Evolutionary conservation across 2,797 vertebrate species (phyloP), one percentile per base, ranked within the genome.

Genomic region (Poecilia picta): DNA sequence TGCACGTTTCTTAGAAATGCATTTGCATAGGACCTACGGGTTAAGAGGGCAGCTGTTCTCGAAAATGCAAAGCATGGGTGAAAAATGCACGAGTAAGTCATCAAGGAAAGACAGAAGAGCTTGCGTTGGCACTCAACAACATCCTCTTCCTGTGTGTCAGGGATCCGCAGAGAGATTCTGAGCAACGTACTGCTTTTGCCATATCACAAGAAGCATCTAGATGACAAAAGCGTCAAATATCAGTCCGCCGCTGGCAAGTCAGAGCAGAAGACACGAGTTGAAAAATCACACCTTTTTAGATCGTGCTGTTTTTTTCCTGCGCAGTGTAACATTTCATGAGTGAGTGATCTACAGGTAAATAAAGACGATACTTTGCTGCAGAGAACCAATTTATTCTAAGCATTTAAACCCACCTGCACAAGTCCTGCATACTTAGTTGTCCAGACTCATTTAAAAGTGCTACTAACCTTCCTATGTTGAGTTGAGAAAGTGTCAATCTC

Each of bases 21-120:
- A 85, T 89, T 88, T 88, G 87, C 82, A 85, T 82, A 28, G 28
- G 28, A 62, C 51, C 46, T 57, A 74, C 77, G 87, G 81, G 85
- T 83, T 23, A 51, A 45, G 51, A 77, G n/a, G 45, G 46, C 62
- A 0, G 1, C 0, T 41, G 53, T 75, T 62, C 6, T 80, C 73
- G 43, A 39, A 7, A 15, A 89, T 84, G 81, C 82, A 89, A 90
- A 87, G 49, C 20, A 18, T 1, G 43, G 16, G 13, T n/a, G 3
- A 47, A 79, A 83, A 83, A 82, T 36, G 81, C 39, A 76, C 70
- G 81, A 59, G 28, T 25, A 12, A 0, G 76, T 70, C 33, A 39
- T 68, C 1, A 72, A 68, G 46, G 28, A 72, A 76, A 64, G 23
- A 66, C 13, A 31, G 31, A 80, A 33, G 83, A 8, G 11, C 83